Percentiles rank a stretch among this genome's conserved stretches.
These are phyloP conservation scores for Bradysia coprophila DNA, from an alignment of 1,140 invertebrate species.

Conservation along the genomic window DNA sequence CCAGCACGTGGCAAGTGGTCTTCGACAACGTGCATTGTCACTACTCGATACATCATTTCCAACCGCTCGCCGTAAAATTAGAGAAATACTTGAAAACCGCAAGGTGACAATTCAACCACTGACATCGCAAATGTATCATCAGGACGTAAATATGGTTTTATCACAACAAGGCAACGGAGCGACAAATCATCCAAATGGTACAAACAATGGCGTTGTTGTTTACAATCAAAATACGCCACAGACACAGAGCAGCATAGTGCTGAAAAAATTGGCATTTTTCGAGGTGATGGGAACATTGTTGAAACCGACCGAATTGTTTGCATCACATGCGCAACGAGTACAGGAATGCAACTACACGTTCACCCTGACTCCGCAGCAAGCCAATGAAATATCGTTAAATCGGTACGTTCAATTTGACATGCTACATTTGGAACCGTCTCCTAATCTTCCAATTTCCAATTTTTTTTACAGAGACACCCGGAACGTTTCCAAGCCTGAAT, in stretches of 20 bases:
- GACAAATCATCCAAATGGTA: background rate
- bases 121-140: conserved; percentile 2
- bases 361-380: conserved; percentile 81
- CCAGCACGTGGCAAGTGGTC: too few relatives aligned
- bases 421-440: background rate
- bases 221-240: conserved; percentile 15
- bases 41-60: too few relatives aligned
- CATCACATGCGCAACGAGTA: conserved; percentile 43
- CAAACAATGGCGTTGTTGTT: background rate
- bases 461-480: conserved; percentile 21
- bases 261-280: conserved; percentile 85
- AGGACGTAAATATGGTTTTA: background rate
- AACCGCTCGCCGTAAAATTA: too few relatives aligned
- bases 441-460: background rate
- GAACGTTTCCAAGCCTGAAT: conserved; percentile 48
- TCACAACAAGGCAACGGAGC: background rate
- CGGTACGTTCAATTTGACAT: conserved; percentile 37
- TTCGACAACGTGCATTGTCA: too few relatives aligned
- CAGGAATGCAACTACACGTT: conserved; percentile 79
- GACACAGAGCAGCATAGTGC: conserved; percentile 76
- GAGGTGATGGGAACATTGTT: conserved; percentile 72
- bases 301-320: conserved; percentile 73
- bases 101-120: too few relatives aligned
- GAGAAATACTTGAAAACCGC: too few relatives aligned
- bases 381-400: conserved; percentile 66